phyloP scores from a whole-genome alignment of 35 echinoderm and acorn worm genomes.

The Heliocidaris tuberculata region DNA sequence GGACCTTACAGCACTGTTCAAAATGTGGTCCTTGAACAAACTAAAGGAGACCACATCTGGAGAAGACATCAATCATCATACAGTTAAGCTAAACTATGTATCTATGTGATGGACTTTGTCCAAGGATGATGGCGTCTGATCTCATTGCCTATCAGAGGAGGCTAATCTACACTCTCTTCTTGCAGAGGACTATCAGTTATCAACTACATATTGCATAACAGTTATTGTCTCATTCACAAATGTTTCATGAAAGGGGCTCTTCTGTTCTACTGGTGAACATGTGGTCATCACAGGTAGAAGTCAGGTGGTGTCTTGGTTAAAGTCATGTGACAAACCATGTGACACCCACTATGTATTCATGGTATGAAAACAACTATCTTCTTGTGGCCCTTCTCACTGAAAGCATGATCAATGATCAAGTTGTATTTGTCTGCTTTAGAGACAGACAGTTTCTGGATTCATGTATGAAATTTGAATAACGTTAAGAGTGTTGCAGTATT shows the following conservation, averaged over 20 bases:
- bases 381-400: background rate
- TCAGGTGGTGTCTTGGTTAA: background rate
- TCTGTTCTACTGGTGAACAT: background rate
- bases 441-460: background rate
- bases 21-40: too few species aligned
- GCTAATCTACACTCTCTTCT: background rate
- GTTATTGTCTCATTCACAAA: too few species aligned
- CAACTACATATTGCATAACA: too few species aligned
- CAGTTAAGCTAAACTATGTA: too few species aligned
- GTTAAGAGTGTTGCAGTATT: background rate
- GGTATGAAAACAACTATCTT: background rate
- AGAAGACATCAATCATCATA: too few species aligned
- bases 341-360: background rate
- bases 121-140: background rate
- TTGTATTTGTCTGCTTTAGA: background rate
- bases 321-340: background rate
- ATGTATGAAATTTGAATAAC: background rate
- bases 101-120: background rate
- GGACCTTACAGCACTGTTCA: conserved; percentile 67
- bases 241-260: conserved; percentile 44
- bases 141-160: background rate
- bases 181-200: too few species aligned
- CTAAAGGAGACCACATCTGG: too few species aligned
- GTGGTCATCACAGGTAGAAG: background rate
- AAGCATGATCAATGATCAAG: too few species aligned